phyloP scores from a whole-genome alignment of 2,888 invertebrate species.

The Cephus rjabovi region DNA sequence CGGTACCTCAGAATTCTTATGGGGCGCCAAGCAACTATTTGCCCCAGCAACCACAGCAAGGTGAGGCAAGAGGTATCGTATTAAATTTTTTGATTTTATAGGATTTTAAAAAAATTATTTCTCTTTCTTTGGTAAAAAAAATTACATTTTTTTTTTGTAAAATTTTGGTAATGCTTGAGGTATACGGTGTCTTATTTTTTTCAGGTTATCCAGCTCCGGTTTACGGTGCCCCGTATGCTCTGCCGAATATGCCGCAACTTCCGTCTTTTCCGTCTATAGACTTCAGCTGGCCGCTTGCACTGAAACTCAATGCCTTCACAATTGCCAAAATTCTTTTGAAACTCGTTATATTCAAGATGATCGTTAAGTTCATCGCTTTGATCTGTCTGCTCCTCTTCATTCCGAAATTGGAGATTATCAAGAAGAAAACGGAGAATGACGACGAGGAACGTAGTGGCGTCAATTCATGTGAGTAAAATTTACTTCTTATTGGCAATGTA shows the following conservation, averaged over 20 bases:
- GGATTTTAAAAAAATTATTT: not conserved
- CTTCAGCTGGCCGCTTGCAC: slow-evolving; percentile 71
- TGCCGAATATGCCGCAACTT: slow-evolving; percentile 67
- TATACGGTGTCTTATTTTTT: not conserved
- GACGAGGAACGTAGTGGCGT: slow-evolving; percentile 39
- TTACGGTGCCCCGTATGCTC: slow-evolving; percentile 72
- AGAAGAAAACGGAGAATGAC: slow-evolving; percentile 63
- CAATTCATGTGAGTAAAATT: slow-evolving; percentile 17
- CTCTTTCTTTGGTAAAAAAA: not conserved
- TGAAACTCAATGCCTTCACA: slow-evolving; percentile 79
- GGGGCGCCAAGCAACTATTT: slow-evolving; percentile 35
- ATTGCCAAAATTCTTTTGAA: slow-evolving; percentile 82
- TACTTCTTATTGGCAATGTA: not conserved
- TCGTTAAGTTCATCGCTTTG: slow-evolving; percentile 82
- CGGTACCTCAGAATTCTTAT: slow-evolving; percentile 16
- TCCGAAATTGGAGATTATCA: slow-evolving; percentile 73
- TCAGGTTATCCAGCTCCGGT: slow-evolving; percentile 46
- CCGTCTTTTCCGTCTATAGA: slow-evolving; percentile 67
- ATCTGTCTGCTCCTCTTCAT: slow-evolving; percentile 81
- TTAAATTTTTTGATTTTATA: not conserved
- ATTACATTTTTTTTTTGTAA: not conserved
- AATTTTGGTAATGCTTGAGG: not conserved
- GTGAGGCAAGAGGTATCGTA: slow-evolving; percentile 56
- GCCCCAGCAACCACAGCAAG: slow-evolving; percentile 46
- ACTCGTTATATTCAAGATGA: slow-evolving; percentile 83